These are phyloP conservation scores for Gisinianus flammeolus DNA, from an alignment of 2,888 invertebrate genomes.

Conservation along the genomic window DNA sequence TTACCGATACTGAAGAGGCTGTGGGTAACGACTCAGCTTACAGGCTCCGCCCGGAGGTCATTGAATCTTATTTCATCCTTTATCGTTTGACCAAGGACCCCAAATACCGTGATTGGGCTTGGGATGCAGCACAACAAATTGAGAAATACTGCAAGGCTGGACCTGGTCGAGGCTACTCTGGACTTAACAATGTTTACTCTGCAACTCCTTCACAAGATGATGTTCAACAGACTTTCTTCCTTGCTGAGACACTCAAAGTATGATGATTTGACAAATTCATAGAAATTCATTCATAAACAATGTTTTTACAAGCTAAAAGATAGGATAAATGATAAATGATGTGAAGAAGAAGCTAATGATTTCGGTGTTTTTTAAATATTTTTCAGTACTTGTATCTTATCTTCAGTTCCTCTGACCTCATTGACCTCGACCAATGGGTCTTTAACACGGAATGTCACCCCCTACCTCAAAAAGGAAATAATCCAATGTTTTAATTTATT, in stretches of 20 bases:
- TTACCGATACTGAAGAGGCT: conserved; percentile 89
- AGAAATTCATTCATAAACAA: background rate
- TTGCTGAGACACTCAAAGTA: conserved; percentile 98
- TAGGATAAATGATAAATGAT: background rate
- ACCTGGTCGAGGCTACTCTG: conserved; percentile 77
- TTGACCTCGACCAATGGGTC: conserved; percentile 96
- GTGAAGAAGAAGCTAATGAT: background rate
- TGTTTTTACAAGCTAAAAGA: background rate
- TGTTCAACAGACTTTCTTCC: conserved; percentile 98
- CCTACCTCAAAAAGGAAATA: conserved; percentile 69
- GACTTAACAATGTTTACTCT: conserved; percentile 68
- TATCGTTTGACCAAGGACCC: conserved; percentile 95
- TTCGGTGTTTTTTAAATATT: conserved; percentile 33
- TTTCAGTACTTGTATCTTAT: conserved; percentile 93
- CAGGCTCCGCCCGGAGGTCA: conserved; percentile 92
- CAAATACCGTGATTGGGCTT: conserved; percentile 68
- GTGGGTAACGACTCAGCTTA: conserved; percentile 76
- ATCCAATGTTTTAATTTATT: conserved; percentile 41
- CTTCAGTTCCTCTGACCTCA: conserved; percentile 83
- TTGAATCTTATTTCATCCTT: conserved; percentile 95
- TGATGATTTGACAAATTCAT: background rate
- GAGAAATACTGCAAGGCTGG: conserved; percentile 46
- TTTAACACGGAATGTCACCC: conserved; percentile 99
- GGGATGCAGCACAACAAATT: conserved; percentile 53
- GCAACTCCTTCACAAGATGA: conserved; percentile 82